Conservation (phyloP, 2,888 invertebrate genomes). For the Busseola fusca region DNA sequence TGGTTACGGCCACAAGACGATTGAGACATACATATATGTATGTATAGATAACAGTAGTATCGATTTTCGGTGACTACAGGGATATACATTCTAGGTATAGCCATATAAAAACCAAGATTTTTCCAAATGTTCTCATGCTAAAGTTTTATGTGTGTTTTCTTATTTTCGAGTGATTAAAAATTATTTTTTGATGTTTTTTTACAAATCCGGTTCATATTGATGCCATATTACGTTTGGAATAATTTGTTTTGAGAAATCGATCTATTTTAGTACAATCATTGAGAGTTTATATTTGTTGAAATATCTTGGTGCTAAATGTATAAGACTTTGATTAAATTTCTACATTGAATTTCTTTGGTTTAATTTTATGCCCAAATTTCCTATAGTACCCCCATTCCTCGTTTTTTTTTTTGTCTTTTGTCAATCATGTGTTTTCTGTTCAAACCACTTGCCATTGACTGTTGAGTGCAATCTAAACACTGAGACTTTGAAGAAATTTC, state of each 20-base stretch:
- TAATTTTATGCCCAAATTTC: slow-evolving; percentile 16
- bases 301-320: slow-evolving; percentile 55
- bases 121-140: slow-evolving; percentile 41
- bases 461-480: too few species aligned
- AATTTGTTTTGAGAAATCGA: slow-evolving; percentile 19
- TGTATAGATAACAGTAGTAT: slow-evolving; percentile 25
- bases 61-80: slow-evolving; percentile 45
- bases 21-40: slow-evolving; percentile 6
- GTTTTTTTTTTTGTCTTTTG: neutral
- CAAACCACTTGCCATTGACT: too few species aligned
- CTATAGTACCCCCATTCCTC: neutral
- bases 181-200: slow-evolving; percentile 16
- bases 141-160: slow-evolving; percentile 15
- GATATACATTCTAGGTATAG: slow-evolving; percentile 24
- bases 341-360: slow-evolving; percentile 37
- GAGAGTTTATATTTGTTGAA: slow-evolving; percentile 36
- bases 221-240: slow-evolving; percentile 50
- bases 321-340: slow-evolving; percentile 39
- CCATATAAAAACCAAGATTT: slow-evolving; percentile 46
- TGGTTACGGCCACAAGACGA: slow-evolving; percentile 23
- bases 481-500: too few species aligned
- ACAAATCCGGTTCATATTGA: slow-evolving; percentile 37
- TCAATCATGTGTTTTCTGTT: too few species aligned
- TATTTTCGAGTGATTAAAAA: slow-evolving; percentile 34
- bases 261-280: slow-evolving; percentile 43